phyloP scores from a whole-genome alignment of 1,140 invertebrate species.

The Thaumatotibia leucotreta region DNA sequence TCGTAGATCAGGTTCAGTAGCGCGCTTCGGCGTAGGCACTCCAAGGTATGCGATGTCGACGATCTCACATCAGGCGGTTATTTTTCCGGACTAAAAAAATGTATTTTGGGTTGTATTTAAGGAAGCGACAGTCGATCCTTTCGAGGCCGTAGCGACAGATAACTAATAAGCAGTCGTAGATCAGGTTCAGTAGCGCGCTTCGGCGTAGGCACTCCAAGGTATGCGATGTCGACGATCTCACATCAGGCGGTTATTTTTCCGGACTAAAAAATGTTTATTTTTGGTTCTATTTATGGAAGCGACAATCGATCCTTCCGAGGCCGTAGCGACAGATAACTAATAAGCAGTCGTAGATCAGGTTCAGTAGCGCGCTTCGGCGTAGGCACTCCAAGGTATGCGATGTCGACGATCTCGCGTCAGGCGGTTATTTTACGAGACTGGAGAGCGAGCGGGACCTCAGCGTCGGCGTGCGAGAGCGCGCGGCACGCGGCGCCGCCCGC shows the following conservation, averaged over 20 bases:
- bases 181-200: not conserved
- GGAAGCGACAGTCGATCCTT: not conserved
- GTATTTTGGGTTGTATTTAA: constrained; percentile 33
- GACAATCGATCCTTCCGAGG: not conserved
- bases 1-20: too few relatives aligned
- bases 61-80: constrained; percentile 72
- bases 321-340: not conserved
- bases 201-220: constrained; percentile 21
- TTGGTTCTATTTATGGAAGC: not conserved
- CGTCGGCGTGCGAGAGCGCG: constrained; percentile 64
- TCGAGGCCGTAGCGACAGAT: not conserved
- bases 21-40: too few relatives aligned
- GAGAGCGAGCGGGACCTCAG: constrained; percentile 76
- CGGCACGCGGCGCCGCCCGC: constrained; percentile 64
- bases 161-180: not conserved
- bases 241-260: constrained; percentile 69
- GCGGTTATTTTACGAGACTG: constrained; percentile 73
- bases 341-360: not conserved
- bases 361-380: constrained; percentile 4
- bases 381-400: constrained; percentile 23
- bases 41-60: constrained; percentile 24
- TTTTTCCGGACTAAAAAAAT: constrained; percentile 72
- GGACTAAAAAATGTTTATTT: too few relatives aligned
- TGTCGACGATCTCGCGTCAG: constrained; percentile 32
- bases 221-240: constrained; percentile 8